phyloP scores from a whole-genome alignment of 2,797 vertebrate genomes.

The Melanotaenia trifasciata region DNA sequence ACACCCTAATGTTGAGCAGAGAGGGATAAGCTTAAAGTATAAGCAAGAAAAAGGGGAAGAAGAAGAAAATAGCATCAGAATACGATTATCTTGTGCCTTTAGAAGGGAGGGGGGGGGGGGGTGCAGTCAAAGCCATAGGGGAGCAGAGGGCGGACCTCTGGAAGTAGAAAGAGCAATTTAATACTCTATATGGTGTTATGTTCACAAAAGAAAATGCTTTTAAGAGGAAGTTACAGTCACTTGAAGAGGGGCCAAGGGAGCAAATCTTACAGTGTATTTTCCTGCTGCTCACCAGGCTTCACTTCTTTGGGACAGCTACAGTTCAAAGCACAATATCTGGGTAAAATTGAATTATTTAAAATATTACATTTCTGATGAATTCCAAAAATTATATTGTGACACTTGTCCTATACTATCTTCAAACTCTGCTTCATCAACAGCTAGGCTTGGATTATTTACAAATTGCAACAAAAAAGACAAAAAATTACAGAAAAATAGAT shows the following conservation, averaged over 20 bases:
- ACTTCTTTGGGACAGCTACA: conserved; percentile 35
- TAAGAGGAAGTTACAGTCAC: conserved; percentile 58
- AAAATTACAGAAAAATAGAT: conserved; percentile 62
- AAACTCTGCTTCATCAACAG: no score
- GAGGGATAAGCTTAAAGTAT: conserved; percentile 70
- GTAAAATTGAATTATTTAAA: conserved; percentile 37
- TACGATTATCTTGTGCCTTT: conserved; percentile 70
- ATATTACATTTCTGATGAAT: no score
- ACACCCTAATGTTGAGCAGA: conserved; percentile 66
- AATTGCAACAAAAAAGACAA: neutral
- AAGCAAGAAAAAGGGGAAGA: conserved; percentile 46
- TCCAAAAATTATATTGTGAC: no score
- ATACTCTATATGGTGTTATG: conserved; percentile 62
- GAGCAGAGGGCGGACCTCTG: conserved; percentile 55
- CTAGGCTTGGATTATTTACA: no score
- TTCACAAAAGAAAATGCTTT: conserved; percentile 60
- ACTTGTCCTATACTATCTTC: no score
- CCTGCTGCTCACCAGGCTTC: conserved; percentile 46
- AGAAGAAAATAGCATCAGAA: conserved; percentile 67
- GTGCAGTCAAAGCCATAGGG: conserved; percentile 33
- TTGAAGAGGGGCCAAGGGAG: conserved; percentile 49
- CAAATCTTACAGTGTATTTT: conserved; percentile 53
- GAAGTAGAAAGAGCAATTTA: conserved; percentile 60
- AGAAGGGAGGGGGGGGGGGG: conserved; percentile 45
- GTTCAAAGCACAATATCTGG: conserved; percentile 33